Evolutionary conservation across 2,797 vertebrate genomes (phyloP).

Genomic region (Parauchenoglanis punctatus): DNA sequence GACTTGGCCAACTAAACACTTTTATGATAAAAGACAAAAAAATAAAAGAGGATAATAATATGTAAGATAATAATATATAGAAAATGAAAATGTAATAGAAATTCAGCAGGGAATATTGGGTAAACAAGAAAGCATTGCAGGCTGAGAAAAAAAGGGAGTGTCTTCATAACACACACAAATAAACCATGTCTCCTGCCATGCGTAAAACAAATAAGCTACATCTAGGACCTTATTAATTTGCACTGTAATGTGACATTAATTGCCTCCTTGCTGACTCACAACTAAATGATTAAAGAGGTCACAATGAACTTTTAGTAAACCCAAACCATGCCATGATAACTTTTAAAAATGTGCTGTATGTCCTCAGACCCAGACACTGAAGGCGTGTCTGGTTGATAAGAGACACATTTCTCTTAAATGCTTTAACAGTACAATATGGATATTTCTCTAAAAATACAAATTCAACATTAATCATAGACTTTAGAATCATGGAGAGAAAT

Average conservation of each 20-base stretch:
- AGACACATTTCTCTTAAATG: constrained; percentile 17
- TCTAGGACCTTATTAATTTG: neutral
- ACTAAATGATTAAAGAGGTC: neutral
- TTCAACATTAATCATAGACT: neutral
- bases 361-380: constrained; percentile 11
- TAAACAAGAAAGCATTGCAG: neutral
- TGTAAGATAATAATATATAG: neutral
- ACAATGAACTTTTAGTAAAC: constrained; percentile 2
- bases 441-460: neutral
- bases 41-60: neutral
- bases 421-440: neutral
- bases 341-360: neutral
- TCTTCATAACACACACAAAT: neutral
- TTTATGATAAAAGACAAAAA: neutral
- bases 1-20: neutral
- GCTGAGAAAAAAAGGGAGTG: neutral
- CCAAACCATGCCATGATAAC: neutral
- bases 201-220: neutral
- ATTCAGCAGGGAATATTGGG: neutral
- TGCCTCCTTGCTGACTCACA: neutral
- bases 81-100: neutral
- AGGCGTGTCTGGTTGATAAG: neutral
- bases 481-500: constrained; percentile 11
- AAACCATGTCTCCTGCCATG: too few relatives aligned
- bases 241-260: neutral